Conservation (phyloP, 2,797 vertebrate genomes). For the Brachymystax lenok region DNA sequence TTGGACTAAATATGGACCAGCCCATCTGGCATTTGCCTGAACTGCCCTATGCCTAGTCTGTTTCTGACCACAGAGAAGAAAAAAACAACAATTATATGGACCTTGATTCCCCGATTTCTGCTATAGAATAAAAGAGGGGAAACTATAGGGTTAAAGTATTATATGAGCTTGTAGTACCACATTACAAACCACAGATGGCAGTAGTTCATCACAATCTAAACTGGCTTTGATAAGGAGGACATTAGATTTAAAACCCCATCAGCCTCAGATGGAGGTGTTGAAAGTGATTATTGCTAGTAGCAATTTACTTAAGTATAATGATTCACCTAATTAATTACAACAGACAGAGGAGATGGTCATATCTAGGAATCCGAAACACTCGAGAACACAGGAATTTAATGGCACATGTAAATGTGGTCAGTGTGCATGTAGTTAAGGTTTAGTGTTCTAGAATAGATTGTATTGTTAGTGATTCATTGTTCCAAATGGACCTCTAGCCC, state of each 20-base stretch:
- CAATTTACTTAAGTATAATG: background rate
- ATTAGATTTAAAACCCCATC: conserved; percentile 27
- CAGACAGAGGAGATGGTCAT: background rate
- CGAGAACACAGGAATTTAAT: background rate
- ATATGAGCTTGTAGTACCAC: conserved; percentile 45
- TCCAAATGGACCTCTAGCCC: background rate
- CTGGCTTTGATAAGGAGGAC: conserved; percentile 35
- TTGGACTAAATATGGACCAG: background rate
- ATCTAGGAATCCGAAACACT: background rate
- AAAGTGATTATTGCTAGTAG: background rate
- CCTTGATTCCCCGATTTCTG: background rate
- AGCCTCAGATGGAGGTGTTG: background rate
- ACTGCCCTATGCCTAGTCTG: background rate
- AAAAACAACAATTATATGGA: background rate
- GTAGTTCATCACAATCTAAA: conserved; percentile 50
- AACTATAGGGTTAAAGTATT: background rate
- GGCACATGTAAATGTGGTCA: background rate
- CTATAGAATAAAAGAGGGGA: background rate
- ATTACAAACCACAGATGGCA: conserved; percentile 62
- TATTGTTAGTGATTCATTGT: background rate
- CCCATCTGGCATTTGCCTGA: no score
- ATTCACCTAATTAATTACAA: background rate
- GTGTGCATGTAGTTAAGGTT: background rate
- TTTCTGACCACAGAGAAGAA: background rate
- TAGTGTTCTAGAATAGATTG: background rate